Conservation (phyloP, 2,888 invertebrate genomes). For the Yponomeuta evonymella region DNA sequence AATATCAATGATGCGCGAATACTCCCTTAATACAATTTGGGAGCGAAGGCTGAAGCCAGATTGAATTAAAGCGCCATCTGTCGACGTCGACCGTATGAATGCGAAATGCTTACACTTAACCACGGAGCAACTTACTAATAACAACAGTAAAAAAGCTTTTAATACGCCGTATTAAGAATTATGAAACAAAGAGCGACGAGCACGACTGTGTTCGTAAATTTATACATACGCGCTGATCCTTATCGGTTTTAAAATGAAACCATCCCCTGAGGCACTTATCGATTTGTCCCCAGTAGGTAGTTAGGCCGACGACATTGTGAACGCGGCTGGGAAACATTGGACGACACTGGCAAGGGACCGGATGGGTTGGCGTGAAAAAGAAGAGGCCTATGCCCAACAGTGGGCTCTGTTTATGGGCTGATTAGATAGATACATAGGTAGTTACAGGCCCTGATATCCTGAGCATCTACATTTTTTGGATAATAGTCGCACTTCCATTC, state of each 20-base stretch:
- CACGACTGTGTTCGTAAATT: not conserved
- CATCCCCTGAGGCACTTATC: constrained; percentile 62
- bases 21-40: constrained; percentile 70
- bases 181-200: not conserved
- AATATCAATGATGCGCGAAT: constrained; percentile 76
- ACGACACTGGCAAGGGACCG: too few species aligned
- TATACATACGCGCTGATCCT: constrained; percentile 62
- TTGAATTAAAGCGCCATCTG: constrained; percentile 75
- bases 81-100: constrained; percentile 70
- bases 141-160: not conserved
- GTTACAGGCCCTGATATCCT: not conserved
- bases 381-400: too few species aligned
- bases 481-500: too few species aligned
- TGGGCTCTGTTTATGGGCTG: too few species aligned
- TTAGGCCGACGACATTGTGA: not conserved
- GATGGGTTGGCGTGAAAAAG: too few species aligned
- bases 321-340: too few species aligned
- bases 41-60: constrained; percentile 69
- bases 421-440: constrained; percentile 18
- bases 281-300: constrained; percentile 56
- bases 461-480: too few species aligned
- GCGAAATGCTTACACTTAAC: constrained; percentile 47
- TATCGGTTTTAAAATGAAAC: constrained; percentile 74
- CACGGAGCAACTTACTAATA: constrained; percentile 19
- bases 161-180: not conserved